Percentiles rank a stretch among this genome's conserved stretches.
Evolutionary conservation across 2,888 invertebrate species (phyloP).

Genomic region (Litoditis marina): DNA sequence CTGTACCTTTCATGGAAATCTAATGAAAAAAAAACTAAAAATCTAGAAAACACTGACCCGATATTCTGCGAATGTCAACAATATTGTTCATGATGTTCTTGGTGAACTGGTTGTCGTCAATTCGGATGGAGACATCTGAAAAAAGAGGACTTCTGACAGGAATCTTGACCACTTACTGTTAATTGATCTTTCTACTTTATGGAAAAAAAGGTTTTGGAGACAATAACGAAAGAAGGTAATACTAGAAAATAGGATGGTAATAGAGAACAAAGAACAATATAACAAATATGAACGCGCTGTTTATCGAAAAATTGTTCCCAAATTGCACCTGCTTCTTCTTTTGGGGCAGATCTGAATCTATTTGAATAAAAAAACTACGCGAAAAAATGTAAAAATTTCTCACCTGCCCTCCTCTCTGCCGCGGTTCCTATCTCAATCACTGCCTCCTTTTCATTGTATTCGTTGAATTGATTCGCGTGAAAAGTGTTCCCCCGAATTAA

Average conservation of each 20-base stretch:
- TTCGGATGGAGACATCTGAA: conserved; percentile 1
- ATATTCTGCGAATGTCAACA: conserved; percentile 1
- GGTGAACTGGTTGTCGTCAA: conserved; percentile 4
- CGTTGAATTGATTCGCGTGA: conserved; percentile 12
- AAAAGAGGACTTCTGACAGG: too few species aligned
- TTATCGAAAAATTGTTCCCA: not conserved
- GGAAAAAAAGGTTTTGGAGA: too few species aligned
- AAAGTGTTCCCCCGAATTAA: not conserved
- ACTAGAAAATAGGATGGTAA: not conserved
- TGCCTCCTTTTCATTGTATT: conserved; percentile 5
- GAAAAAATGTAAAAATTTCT: too few species aligned
- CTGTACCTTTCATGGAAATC: not conserved
- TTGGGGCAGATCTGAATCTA: too few species aligned
- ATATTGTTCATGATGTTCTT: conserved; percentile 17
- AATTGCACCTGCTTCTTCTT: too few species aligned
- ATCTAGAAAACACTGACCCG: too few species aligned
- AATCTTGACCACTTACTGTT: too few species aligned
- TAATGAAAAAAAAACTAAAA: not conserved
- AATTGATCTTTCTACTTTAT: too few species aligned
- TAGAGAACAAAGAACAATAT: not conserved
- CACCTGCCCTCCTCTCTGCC: not conserved
- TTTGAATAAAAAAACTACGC: too few species aligned
- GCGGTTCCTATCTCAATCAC: conserved; percentile 7
- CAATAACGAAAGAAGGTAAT: too few species aligned
- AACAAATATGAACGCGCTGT: not conserved